Base-by-base conservation (phyloP, 2,113 vertebrate genomes). In the Himantopus leucocephalus region DNA sequence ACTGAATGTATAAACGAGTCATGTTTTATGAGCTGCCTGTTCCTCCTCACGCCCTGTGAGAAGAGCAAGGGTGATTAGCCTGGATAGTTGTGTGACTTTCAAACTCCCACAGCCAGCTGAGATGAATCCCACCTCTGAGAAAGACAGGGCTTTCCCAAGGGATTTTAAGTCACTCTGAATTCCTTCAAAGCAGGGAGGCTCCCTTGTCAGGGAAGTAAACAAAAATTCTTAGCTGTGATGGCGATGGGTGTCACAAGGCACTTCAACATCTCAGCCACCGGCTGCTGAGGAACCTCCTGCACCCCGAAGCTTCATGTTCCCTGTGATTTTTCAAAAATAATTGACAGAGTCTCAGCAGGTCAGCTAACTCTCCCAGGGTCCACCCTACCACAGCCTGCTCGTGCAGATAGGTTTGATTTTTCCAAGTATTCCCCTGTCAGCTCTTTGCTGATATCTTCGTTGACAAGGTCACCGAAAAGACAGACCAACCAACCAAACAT, bases 301-400 rank as follows among this genome's bases (percentile, higher is more conserved):
- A 52, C 41, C 78, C 37, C 1, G 1, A 91, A 95, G 85, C 77
- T 90, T 79, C 6, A 0, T 0, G 2, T 94, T 96, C 58, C 41
- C 41, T 0, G 0, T 85, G 91, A 95, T 94, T 95, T 91, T 97
- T 95, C 78, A 94, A 76, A 96, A 95, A 85, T 90, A 92, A 95
- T 88, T 96, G 95, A 79, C 96, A 95, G 86, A 64, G 41, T 62
- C 92, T 94, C 62, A 87, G 91, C 87, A 85, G 94, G 91, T 91
- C 78, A 71, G 58, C 81, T 92, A 76, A 90, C 43, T 88, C 77
- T 94, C 91, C 56, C 67, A 95, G 80, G 76, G 84, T 76, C 74
- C 63, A 68, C 67, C 22, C 77, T 81, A 84, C 62, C 2, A 2
- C 84, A 95, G 93, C 55, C 67, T 80, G 84, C 86, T 92, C 0